phyloP scores from a whole-genome alignment of 2,888 invertebrate species.

The Scaptodrosophila latifasciaeformis region DNA sequence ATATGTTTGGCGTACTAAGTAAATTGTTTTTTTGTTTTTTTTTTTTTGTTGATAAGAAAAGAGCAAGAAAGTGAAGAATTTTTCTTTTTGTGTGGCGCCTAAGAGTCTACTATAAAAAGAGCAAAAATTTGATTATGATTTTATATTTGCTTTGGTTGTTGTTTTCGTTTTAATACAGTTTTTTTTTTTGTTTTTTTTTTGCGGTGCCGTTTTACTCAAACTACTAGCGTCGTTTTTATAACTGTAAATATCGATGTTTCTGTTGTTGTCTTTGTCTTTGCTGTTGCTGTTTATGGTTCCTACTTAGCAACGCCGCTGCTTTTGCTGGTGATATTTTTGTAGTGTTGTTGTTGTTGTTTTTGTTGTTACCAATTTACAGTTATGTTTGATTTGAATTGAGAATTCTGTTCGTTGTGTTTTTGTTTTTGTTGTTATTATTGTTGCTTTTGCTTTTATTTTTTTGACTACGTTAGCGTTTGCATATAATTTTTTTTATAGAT shows the following conservation, averaged over 20 bases:
- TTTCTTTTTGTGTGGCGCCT: conserved; percentile 62
- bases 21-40: conserved; percentile 6
- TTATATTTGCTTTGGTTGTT: background rate
- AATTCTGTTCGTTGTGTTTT: conserved; percentile 22
- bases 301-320: conserved; percentile 6
- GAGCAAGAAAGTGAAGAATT: no score
- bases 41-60: background rate
- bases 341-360: conserved; percentile 22
- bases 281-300: conserved; percentile 14
- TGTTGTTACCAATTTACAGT: conserved; percentile 61
- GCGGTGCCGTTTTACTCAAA: conserved; percentile 18
- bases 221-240: conserved; percentile 47
- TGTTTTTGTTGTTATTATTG: conserved; percentile 21
- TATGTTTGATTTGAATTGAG: conserved; percentile 23
- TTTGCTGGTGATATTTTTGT: conserved; percentile 12
- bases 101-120: conserved; percentile 59
- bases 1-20: no score
- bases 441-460: conserved; percentile 28
- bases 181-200: conserved; percentile 20
- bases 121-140: conserved; percentile 27
- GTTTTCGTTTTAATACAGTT: conserved; percentile 11
- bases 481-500: conserved; percentile 25
- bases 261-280: conserved; percentile 27
- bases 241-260: conserved; percentile 16
- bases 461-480: conserved; percentile 19